Percentiles rank a stretch among this genome's conserved stretches.
phyloP scores from a whole-genome alignment of 2,113 vertebrate genomes.

The Psilopogon haemacephalus region DNA sequence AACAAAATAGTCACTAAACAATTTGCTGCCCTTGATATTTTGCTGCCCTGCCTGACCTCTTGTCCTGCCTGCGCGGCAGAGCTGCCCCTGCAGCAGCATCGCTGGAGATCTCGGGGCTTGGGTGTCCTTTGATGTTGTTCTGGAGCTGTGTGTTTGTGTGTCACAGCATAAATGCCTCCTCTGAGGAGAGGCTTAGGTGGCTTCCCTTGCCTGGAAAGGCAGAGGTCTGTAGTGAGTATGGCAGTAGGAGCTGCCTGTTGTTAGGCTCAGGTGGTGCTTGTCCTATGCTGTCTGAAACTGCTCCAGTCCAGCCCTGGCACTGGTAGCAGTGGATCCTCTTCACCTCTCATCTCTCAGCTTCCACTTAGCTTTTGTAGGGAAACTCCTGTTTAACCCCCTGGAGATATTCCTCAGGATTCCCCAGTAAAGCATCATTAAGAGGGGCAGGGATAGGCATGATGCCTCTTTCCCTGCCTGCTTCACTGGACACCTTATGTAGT shows the following conservation, averaged over 20 bases:
- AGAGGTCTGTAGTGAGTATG: accelerated
- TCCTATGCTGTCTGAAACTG: neutral
- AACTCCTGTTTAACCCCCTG: too few relatives aligned
- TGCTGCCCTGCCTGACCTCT: neutral
- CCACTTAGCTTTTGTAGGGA: neutral
- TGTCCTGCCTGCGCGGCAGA: neutral
- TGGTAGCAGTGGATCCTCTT: neutral
- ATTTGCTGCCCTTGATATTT: slow-evolving; percentile 44
- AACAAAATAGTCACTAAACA: slow-evolving; percentile 38
- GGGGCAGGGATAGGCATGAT: accelerated
- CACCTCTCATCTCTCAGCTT: neutral
- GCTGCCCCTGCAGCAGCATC: neutral
- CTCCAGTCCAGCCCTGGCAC: neutral
- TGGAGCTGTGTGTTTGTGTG: neutral
- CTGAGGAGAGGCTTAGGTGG: neutral
- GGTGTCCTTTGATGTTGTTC: accelerated
- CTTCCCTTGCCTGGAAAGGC: neutral
- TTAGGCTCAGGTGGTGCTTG: neutral
- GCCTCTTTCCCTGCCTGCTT: neutral
- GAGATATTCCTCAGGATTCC: neutral
- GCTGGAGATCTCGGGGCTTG: neutral
- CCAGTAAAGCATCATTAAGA: neutral
- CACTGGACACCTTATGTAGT: neutral
- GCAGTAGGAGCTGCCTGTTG: neutral
- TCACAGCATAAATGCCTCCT: neutral